phyloP scores from a whole-genome alignment of 2,113 vertebrate species.

The Marcusenius ussheri region DNA sequence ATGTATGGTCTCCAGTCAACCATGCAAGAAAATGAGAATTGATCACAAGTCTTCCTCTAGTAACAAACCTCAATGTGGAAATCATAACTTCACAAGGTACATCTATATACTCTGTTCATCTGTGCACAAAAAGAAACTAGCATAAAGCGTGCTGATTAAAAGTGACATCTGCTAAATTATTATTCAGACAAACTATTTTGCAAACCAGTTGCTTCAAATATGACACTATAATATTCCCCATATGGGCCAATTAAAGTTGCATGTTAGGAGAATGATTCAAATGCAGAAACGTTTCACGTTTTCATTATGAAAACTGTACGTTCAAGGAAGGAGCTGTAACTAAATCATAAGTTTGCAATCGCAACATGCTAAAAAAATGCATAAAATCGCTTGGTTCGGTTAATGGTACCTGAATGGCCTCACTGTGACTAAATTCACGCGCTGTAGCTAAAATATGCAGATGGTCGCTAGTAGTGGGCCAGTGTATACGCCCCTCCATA shows the following conservation, averaged over 20 bases:
- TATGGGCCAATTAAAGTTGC: conserved; percentile 2
- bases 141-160: not conserved
- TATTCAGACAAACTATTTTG: not conserved
- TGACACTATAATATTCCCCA: not conserved
- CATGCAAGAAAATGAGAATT: conserved; percentile 79
- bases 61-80: conserved; percentile 46
- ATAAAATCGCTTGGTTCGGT: not conserved
- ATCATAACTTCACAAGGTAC: conserved; percentile 46
- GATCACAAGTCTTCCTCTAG: conserved; percentile 47
- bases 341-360: not conserved
- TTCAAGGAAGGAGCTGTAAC: not conserved
- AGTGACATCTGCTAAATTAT: not conserved
- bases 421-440: not conserved
- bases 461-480: not conserved
- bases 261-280: not conserved
- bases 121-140: not conserved
- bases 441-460: not conserved
- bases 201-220: not conserved
- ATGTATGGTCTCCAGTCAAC: conserved; percentile 56
- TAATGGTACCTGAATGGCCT: not conserved
- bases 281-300: not conserved
- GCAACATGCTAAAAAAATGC: not conserved
- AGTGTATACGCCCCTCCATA: not conserved
- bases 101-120: conserved; percentile 43
- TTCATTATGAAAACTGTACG: not conserved